A percentile compares a stretch with the other conserved stretches of the same genome.
Evolutionary conservation across 1,140 invertebrate genomes (phyloP).

Genomic region (Bombus turneri): DNA sequence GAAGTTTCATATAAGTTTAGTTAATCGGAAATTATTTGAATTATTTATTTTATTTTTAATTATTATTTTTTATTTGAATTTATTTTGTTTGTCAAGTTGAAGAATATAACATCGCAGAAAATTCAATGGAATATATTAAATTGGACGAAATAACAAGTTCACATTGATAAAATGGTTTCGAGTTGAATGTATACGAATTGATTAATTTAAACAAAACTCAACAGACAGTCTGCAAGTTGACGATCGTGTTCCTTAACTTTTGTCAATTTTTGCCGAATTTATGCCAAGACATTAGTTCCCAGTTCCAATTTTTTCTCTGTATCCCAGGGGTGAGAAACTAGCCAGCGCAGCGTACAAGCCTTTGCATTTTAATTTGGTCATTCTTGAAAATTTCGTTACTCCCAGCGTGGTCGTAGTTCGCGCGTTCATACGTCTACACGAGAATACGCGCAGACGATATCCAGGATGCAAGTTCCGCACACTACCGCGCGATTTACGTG

Average conservation of each 20-base stretch:
- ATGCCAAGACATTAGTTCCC: neutral
- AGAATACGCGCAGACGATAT: conserved; percentile 4
- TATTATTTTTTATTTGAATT: neutral
- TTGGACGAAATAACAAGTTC: neutral
- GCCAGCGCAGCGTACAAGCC: conserved; percentile 11
- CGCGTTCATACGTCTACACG: conserved; percentile 39
- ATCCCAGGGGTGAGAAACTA: neutral
- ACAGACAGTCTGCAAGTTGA: neutral
- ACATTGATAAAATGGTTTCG: neutral
- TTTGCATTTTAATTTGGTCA: conserved; percentile 63
- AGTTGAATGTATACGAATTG: too few species aligned
- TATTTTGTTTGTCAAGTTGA: neutral
- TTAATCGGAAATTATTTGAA: neutral
- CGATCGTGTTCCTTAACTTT: too few species aligned
- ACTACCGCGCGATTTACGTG: conserved; percentile 30
- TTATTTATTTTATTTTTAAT: neutral
- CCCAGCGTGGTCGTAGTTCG: conserved; percentile 40
- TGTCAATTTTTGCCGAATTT: neutral
- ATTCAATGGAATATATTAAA: too few species aligned
- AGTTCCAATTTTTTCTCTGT: neutral
- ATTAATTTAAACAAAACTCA: neutral
- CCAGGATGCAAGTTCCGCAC: neutral
- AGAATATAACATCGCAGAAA: too few species aligned
- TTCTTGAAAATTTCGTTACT: conserved; percentile 60
- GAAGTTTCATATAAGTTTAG: neutral